Conservation (phyloP, 2,888 invertebrate genomes). For the Entomobrya proxima region DNA sequence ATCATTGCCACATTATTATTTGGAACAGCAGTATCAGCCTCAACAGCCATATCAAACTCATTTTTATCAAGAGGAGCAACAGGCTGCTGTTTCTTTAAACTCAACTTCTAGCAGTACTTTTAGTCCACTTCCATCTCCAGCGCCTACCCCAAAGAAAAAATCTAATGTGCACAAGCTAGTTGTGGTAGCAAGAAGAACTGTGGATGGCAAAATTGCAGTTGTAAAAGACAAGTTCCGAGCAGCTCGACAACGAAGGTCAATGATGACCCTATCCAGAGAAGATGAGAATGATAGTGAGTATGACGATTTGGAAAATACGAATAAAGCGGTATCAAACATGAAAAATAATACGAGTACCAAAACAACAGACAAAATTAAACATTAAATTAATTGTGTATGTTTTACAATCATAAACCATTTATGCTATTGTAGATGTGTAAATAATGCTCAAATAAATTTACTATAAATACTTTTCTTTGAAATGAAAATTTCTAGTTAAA, state of each 20-base stretch:
- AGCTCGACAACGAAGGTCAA: background rate
- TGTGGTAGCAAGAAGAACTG: constrained; percentile 14
- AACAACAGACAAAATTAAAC: background rate
- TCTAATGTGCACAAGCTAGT: constrained; percentile 11
- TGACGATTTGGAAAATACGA: constrained; percentile 19
- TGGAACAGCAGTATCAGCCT: background rate
- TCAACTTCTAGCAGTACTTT: background rate
- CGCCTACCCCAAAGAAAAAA: background rate
- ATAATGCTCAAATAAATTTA: too few relatives aligned
- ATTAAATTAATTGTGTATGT: background rate
- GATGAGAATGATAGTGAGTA: constrained; percentile 54
- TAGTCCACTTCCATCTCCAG: background rate
- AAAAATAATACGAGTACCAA: background rate
- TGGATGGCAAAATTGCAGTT: constrained; percentile 42
- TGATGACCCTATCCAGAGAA: constrained; percentile 46
- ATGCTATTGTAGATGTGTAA: too few relatives aligned
- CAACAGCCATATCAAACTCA: background rate
- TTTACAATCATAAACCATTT: too few relatives aligned
- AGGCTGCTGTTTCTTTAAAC: too few relatives aligned
- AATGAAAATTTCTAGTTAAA: too few relatives aligned
- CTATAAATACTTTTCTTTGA: too few relatives aligned
- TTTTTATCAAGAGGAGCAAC: background rate
- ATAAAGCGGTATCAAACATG: background rate
- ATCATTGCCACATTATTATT: background rate
- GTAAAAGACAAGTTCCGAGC: constrained; percentile 23